Percentiles rank a stretch among this genome's conserved stretches.
Evolutionary conservation across 35 echinoderm and acorn worm species (phyloP).

Genomic region (Lytechinus variegatus): DNA sequence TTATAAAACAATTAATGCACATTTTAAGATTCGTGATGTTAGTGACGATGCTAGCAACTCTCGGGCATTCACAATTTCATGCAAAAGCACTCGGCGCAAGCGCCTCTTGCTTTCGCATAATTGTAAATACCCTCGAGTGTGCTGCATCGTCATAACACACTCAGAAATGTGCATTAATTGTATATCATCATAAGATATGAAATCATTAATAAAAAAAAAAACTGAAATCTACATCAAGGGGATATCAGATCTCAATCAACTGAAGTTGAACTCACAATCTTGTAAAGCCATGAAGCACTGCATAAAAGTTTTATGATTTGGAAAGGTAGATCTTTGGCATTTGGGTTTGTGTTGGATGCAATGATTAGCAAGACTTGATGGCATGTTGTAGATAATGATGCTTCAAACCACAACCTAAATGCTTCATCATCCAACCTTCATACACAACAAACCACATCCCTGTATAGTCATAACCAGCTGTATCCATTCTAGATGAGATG

Average conservation of each 20-base stretch:
- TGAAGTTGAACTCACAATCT: neutral
- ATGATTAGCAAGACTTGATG: neutral
- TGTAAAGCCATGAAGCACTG: no score
- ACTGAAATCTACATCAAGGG: neutral
- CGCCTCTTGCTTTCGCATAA: no score
- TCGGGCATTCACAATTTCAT: no score
- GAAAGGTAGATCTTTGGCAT: neutral
- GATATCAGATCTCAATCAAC: neutral
- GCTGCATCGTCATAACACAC: no score
- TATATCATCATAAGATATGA: constrained; percentile 10
- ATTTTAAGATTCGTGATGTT: no score
- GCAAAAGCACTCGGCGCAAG: no score
- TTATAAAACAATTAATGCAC: no score
- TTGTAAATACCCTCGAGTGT: no score
- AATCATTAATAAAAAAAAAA: neutral
- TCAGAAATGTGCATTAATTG: no score
- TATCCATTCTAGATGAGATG: no score
- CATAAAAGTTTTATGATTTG: no score
- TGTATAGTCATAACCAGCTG: neutral
- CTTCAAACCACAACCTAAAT: neutral
- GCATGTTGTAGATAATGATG: neutral
- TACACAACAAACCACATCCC: neutral
- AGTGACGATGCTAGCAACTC: no score
- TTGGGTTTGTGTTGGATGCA: neutral
- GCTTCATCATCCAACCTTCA: neutral